These are phyloP conservation scores for Diprion similis DNA, from an alignment of 1,140 invertebrate genomes.

Conservation along the genomic window DNA sequence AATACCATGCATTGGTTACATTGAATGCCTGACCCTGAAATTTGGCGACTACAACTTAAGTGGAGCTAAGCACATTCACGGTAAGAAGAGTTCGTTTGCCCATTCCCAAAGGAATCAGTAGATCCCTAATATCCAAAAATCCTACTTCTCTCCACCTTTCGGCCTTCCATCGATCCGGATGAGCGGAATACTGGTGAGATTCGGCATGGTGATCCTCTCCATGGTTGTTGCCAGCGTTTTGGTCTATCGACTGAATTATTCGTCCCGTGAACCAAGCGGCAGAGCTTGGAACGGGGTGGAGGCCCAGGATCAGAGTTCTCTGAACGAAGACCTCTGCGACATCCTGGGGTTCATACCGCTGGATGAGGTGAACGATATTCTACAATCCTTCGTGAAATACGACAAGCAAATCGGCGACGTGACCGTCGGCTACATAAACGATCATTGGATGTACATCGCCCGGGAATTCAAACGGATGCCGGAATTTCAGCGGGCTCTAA, in stretches of 20 bases:
- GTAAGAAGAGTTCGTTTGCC: background rate
- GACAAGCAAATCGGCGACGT: conserved; percentile 38
- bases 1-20: too few species aligned
- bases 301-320: conserved; percentile 24
- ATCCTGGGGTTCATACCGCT: conserved; percentile 42
- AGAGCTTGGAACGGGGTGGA: background rate
- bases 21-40: too few species aligned
- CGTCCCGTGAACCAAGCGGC: too few species aligned
- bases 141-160: background rate
- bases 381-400: conserved; percentile 38
- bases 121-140: too few species aligned
- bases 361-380: conserved; percentile 31
- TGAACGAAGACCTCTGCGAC: conserved; percentile 45
- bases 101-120: background rate
- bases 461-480: conserved; percentile 36
- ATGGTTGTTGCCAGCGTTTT: conserved; percentile 24
- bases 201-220: conserved; percentile 26
- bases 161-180: conserved; percentile 16
- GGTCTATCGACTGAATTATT: conserved; percentile 19
- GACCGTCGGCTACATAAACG: conserved; percentile 41
- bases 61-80: too few species aligned
- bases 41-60: too few species aligned
- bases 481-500: conserved; percentile 28
- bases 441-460: conserved; percentile 35
- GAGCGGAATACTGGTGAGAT: conserved; percentile 29